Evolutionary conservation across 2,888 invertebrate species (phyloP).

Genomic region (Drosophila stalkeri): DNA sequence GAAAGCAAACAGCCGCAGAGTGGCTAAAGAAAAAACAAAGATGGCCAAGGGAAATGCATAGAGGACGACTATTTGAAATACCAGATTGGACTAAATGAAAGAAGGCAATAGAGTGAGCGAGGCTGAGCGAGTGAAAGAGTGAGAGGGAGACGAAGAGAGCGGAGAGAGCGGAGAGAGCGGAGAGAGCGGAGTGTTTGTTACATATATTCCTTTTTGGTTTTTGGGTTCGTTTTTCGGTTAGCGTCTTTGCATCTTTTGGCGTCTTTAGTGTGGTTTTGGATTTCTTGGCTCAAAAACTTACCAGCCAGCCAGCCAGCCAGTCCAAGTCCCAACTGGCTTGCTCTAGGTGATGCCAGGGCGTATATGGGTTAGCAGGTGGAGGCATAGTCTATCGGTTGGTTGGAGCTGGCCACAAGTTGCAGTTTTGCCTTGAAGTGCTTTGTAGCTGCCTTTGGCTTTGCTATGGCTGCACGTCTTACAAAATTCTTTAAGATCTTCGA

Average conservation of each 20-base stretch:
- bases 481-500: slow-evolving; percentile 82
- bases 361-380: background rate
- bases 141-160: background rate
- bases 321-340: slow-evolving; percentile 16
- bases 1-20: slow-evolving; percentile 67
- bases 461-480: slow-evolving; percentile 66
- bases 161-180: background rate
- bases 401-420: slow-evolving; percentile 57
- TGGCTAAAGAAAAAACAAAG: slow-evolving; percentile 51
- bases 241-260: slow-evolving; percentile 70
- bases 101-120: slow-evolving; percentile 25
- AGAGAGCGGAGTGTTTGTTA: background rate
- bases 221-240: slow-evolving; percentile 51
- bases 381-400: slow-evolving; percentile 3
- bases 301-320: slow-evolving; percentile 47
- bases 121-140: background rate
- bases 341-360: slow-evolving; percentile 5
- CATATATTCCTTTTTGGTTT: slow-evolving; percentile 50
- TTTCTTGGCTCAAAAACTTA: slow-evolving; percentile 75
- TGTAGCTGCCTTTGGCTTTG: slow-evolving; percentile 37
- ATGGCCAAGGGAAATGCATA: slow-evolving; percentile 47
- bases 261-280: slow-evolving; percentile 81
- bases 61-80: slow-evolving; percentile 50
- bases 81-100: slow-evolving; percentile 59
- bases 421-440: slow-evolving; percentile 60